A percentile compares a stretch with the other conserved stretches of the same genome.
phyloP scores from a whole-genome alignment of 2,113 vertebrate species.

The Crotalus viridis region DNA sequence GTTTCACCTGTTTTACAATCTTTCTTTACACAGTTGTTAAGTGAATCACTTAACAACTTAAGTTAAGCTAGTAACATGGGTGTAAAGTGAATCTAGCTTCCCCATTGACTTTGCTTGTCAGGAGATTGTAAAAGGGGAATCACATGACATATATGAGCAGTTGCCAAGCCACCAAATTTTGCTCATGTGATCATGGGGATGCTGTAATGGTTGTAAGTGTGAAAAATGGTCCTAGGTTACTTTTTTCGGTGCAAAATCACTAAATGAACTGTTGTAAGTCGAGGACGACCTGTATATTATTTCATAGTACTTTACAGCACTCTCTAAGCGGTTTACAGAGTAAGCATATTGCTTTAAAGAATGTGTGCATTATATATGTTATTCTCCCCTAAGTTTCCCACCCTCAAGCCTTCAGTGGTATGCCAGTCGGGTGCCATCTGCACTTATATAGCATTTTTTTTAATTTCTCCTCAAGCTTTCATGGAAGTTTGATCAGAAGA shows the following conservation, averaged over 20 bases:
- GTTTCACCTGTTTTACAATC: not conserved
- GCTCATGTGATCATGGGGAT: not conserved
- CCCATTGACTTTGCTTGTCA: not conserved
- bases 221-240: not conserved
- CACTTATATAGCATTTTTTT: not conserved
- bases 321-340: not conserved
- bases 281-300: not conserved
- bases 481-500: not conserved
- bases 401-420: not conserved
- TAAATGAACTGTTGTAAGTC: not conserved
- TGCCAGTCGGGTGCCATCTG: not conserved
- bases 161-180: not conserved
- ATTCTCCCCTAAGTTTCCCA: not conserved
- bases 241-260: not conserved
- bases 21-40: not conserved
- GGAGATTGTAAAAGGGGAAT: not conserved
- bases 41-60: not conserved
- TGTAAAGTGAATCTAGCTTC: not conserved
- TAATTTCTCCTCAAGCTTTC: not conserved
- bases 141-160: not conserved
- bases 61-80: not conserved
- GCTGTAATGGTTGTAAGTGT: not conserved
- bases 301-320: not conserved
- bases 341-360: not conserved
- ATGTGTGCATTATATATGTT: not conserved